Base-by-base conservation (phyloP, 2,888 invertebrate genomes). In the Phortica okadai region DNA sequence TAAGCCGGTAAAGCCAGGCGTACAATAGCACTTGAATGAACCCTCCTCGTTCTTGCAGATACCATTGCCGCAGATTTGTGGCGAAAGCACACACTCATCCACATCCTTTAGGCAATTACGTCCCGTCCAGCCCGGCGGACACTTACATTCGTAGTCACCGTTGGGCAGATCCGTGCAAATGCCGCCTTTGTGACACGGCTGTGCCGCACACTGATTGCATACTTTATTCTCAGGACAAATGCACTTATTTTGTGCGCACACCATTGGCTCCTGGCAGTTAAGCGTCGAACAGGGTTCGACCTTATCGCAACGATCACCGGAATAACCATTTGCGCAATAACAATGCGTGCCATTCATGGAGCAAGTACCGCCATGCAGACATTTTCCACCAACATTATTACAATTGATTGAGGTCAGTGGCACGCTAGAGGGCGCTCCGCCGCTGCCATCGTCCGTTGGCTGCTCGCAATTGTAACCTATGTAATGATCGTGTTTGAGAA, bases 1-100 rank as follows among this genome's bases (percentile, higher is more conserved):
- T 86, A 95, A 94, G 21, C 97, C 97, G 14, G 97, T 96, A 90
- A 94, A 97, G 2, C 98, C 98, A n/a, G 96, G 96, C 73, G 93
- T 94, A 90, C 97, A 98, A 87, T 95, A 96, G 90, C 98, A 98
- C 86, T 95, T 95, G 91, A 95, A 97, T 78, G 95, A 94, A 67
- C 97, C 97, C 21, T 93, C 92, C 10, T 92, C 93, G 89, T 97
- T 97, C 45, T 96, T 92, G 90, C 97, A 97, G 77, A 97, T 95
- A 41, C 97, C 97, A 85, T 96, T 93, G 84, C 95, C 95, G 90
- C 97, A 97, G 79, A 95, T 93, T 75, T 94, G 93, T 67, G 92
- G 92, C 50, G 90, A 88, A 3, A 90, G 85, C 0, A 90, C 83
- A 74, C 92, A 90, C 90, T 97, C 97, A 88, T 97, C 94, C 16